phyloP scores from a whole-genome alignment of 2,797 vertebrate genomes.

The Morelia viridis region DNA sequence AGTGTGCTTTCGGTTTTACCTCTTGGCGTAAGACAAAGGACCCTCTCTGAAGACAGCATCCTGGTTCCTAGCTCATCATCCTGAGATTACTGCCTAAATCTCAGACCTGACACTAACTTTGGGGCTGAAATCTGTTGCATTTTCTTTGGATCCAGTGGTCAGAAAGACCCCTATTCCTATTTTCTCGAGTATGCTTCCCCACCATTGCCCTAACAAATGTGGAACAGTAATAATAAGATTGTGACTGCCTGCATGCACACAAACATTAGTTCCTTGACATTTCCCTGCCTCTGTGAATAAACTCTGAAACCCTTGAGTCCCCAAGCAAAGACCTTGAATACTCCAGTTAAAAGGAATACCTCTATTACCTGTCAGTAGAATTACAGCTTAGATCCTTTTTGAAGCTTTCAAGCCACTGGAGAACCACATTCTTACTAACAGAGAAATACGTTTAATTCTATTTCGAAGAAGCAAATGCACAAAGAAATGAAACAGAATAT shows the following conservation, averaged over 20 bases:
- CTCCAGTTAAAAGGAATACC: constrained; percentile 20
- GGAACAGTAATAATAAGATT: fast-evolving
- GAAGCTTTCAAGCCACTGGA: constrained; percentile 7
- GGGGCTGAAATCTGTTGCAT: constrained; percentile 1
- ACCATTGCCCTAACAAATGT: neutral
- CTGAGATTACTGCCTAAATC: neutral
- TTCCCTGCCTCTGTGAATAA: neutral
- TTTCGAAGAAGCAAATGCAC: neutral
- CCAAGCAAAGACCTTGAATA: neutral
- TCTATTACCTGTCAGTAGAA: neutral
- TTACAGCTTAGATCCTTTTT: neutral
- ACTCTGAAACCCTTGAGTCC: constrained; percentile 12
- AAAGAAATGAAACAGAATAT: neutral
- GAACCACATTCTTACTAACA: neutral
- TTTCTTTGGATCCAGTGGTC: constrained; percentile 38
- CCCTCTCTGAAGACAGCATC: neutral
- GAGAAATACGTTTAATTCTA: constrained; percentile 8
- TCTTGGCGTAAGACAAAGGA: neutral
- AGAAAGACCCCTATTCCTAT: constrained; percentile 26
- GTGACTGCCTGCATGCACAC: neutral
- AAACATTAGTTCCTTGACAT: neutral
- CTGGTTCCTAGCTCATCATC: neutral
- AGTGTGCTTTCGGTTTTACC: neutral
- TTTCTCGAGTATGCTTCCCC: constrained; percentile 5
- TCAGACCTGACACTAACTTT: neutral